These are phyloP conservation scores for Rhinichthys osculus DNA, from an alignment of 2,797 vertebrate genomes.

Conservation along the genomic window DNA sequence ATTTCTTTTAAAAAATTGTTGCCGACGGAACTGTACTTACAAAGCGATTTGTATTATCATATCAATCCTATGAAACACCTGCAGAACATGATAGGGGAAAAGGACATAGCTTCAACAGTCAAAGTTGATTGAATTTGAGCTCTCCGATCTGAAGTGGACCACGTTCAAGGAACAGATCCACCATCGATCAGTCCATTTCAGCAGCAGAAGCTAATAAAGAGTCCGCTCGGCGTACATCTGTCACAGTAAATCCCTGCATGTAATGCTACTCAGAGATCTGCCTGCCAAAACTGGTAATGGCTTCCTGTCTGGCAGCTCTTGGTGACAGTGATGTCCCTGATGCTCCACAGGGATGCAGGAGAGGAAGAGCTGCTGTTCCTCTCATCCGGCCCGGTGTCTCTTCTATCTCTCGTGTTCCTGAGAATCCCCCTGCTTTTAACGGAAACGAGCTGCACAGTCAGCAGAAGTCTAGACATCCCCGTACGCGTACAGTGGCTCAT, in stretches of 20 bases:
- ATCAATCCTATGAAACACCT: neutral
- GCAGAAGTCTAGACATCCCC: conserved; percentile 44
- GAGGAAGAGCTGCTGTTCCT: conserved; percentile 55
- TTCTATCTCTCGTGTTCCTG: conserved; percentile 45
- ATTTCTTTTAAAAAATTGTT: no score
- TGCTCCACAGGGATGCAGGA: conserved; percentile 26
- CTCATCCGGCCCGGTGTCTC: conserved; percentile 54
- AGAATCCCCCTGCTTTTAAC: conserved; percentile 32
- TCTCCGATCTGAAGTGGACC: conserved; percentile 22
- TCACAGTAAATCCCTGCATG: neutral
- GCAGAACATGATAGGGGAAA: neutral
- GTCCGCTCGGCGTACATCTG: neutral
- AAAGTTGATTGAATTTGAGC: conserved; percentile 36
- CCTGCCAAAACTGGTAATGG: conserved; percentile 39
- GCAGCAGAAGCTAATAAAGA: conserved; percentile 28
- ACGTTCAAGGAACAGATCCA: neutral
- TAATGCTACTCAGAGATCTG: neutral
- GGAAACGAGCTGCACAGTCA: conserved; percentile 53
- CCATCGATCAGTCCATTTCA: conserved; percentile 3
- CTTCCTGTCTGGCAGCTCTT: conserved; percentile 57
- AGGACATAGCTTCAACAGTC: neutral
- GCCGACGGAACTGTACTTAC: no score
- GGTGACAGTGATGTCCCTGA: conserved; percentile 57
- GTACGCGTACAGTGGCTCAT: conserved; percentile 21
- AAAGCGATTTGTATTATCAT: no score